A percentile compares a stretch with the other conserved stretches of the same genome.
phyloP scores from a whole-genome alignment of 2,113 vertebrate genomes.

The Numenius arquata region DNA sequence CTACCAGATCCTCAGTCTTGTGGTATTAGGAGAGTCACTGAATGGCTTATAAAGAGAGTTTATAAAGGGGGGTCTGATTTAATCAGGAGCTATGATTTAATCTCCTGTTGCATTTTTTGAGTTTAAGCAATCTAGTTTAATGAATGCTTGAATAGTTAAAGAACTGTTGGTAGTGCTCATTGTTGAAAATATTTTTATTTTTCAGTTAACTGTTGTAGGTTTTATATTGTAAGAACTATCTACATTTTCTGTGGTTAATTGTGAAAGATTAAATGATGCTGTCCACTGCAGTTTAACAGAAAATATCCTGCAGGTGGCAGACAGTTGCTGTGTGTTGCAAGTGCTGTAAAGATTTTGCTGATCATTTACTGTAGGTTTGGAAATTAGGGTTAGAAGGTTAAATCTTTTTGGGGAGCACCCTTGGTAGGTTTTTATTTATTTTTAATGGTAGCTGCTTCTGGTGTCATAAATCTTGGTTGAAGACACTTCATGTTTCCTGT shows the following conservation, averaged over 20 bases:
- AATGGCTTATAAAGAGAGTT: not conserved
- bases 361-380: not conserved
- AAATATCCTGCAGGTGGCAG: conserved; percentile 39
- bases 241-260: not conserved
- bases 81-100: not conserved
- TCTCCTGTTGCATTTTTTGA: not conserved
- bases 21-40: not conserved
- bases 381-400: not conserved
- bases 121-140: not conserved
- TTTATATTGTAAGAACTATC: not conserved
- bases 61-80: not conserved
- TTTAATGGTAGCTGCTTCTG: not conserved
- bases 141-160: not conserved
- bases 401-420: not conserved
- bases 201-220: not conserved
- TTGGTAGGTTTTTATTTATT: not conserved
- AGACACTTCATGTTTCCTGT: not conserved
- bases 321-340: not conserved
- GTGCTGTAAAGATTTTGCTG: not conserved
- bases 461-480: not conserved
- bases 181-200: not conserved
- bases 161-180: not conserved
- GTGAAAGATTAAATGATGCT: not conserved
- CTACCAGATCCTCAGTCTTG: not conserved
- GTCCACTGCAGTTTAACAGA: not conserved